These are phyloP conservation scores for Andrena marginata DNA, from an alignment of 2,888 invertebrate genomes.

Conservation along the genomic window DNA sequence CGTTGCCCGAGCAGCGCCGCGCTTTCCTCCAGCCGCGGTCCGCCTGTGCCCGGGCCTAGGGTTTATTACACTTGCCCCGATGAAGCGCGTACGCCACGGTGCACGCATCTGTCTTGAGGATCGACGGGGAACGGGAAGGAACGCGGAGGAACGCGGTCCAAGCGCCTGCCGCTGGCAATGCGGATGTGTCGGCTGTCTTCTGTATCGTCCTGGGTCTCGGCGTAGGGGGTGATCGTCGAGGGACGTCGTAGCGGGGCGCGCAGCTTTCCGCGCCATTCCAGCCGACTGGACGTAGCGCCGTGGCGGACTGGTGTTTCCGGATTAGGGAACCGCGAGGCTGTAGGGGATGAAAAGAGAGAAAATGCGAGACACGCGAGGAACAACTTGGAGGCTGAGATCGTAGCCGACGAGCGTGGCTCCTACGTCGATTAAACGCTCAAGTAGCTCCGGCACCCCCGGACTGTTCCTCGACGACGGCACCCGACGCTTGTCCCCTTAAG, in stretches of 20 bases:
- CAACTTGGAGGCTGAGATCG: background rate
- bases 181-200: conserved; percentile 39
- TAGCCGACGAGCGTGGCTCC: background rate
- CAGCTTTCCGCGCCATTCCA: no score
- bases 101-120: conserved; percentile 66
- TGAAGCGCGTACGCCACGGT: conserved; percentile 74
- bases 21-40: conserved; percentile 24
- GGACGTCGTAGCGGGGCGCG: background rate
- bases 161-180: conserved; percentile 30
- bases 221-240: background rate
- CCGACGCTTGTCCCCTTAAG: background rate
- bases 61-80: conserved; percentile 78
- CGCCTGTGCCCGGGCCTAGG: conserved; percentile 49
- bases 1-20: conserved; percentile 20
- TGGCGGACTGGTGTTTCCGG: no score
- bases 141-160: conserved; percentile 33
- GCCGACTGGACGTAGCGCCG: no score
- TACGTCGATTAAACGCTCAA: background rate
- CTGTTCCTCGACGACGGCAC: no score
- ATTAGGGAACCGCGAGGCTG: no score
- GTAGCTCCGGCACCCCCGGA: background rate
- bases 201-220: background rate
- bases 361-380: no score
- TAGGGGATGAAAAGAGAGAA: no score
- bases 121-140: conserved; percentile 45